Conservation (phyloP, 1,140 invertebrate species). For the Lysiphlebus fabarum region DNA sequence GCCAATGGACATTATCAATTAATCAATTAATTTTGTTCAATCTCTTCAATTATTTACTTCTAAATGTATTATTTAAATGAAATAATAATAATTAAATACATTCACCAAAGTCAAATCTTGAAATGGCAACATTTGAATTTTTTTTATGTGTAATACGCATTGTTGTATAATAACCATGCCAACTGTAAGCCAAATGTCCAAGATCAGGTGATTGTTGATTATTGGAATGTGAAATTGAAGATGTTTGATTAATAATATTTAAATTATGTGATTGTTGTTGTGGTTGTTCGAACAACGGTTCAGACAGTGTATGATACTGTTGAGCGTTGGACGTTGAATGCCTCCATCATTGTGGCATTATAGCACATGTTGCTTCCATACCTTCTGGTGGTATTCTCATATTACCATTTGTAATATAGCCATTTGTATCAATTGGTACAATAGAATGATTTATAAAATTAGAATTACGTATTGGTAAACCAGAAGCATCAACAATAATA, state of each 20-base stretch:
- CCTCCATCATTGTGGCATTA: conserved; percentile 51
- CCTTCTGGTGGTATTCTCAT: conserved; percentile 60
- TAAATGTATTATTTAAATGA: not conserved
- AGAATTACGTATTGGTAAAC: conserved; percentile 23
- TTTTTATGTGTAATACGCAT: conserved; percentile 21
- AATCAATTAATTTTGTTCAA: too few species aligned
- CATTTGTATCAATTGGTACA: conserved; percentile 48
- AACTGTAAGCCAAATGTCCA: conserved; percentile 14
- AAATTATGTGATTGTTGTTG: not conserved
- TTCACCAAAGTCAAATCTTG: conserved; percentile 22
- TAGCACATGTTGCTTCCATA: conserved; percentile 56
- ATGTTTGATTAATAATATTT: not conserved
- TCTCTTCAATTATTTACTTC: not conserved
- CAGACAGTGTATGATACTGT: conserved; percentile 4
- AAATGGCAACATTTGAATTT: conserved; percentile 9
- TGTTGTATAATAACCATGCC: conserved; percentile 19
- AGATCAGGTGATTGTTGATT: too few species aligned
- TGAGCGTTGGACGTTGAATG: conserved; percentile 36
- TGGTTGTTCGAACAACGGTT: conserved; percentile 16
- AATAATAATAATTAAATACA: conserved; percentile 11
- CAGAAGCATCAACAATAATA: conserved; percentile 21
- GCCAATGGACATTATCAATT: too few species aligned
- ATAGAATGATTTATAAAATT: conserved; percentile 35
- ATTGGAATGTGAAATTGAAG: not conserved
- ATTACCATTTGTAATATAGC: conserved; percentile 55